Percentiles rank a stretch among this genome's conserved stretches.
Evolutionary conservation across 2,888 invertebrate species (phyloP).

Genomic region (Amaurobius ferox): DNA sequence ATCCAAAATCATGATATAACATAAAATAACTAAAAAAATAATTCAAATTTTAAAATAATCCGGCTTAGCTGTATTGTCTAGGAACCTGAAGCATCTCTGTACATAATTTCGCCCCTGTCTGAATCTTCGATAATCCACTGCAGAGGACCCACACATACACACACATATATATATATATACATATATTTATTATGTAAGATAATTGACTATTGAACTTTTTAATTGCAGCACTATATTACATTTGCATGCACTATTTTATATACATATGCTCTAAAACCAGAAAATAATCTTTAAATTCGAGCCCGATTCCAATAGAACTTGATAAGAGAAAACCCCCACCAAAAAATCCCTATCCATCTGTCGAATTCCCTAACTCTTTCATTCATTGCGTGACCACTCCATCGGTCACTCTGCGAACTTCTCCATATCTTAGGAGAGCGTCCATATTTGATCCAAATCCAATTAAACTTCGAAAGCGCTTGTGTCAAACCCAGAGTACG

Average conservation of each 20-base stretch:
- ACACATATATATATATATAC: too few species aligned
- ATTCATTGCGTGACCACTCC: constrained; percentile 18
- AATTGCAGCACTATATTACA: too few species aligned
- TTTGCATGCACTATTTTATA: not conserved
- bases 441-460: constrained; percentile 54
- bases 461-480: constrained; percentile 53
- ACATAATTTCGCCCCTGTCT: too few species aligned
- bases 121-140: too few species aligned
- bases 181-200: too few species aligned
- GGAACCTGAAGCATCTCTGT: too few species aligned
- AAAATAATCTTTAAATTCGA: not conserved
- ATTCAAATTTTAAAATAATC: too few species aligned
- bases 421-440: constrained; percentile 14
- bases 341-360: constrained; percentile 18
- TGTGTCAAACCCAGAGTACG: constrained; percentile 52
- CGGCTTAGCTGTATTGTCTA: too few species aligned
- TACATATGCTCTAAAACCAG: not conserved
- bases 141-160: too few species aligned
- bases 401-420: not conserved
- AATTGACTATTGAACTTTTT: too few species aligned
- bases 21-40: too few species aligned
- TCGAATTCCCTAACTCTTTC: constrained; percentile 30
- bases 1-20: too few species aligned
- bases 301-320: not conserved
- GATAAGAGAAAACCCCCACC: not conserved